A percentile compares a stretch with the other conserved stretches of the same genome.
Conservation (phyloP, 2,888 invertebrate species). For the Tenthredo amoena region DNA sequence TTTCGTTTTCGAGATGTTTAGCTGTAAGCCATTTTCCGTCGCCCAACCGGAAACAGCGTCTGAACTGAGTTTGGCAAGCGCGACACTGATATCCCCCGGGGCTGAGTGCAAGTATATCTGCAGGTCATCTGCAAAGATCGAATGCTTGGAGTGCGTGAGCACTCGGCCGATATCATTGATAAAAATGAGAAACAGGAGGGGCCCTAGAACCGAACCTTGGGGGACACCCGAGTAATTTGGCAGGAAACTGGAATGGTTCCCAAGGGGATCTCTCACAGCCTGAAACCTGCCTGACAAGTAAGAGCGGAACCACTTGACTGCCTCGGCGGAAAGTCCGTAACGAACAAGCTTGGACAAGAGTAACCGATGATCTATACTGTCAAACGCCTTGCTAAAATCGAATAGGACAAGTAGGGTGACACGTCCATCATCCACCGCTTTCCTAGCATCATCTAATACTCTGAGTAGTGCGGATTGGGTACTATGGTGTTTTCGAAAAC, state of each 20-base stretch:
- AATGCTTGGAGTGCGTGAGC: not conserved
- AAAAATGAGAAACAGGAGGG: constrained; percentile 24
- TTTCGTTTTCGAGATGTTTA: not conserved
- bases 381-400: not conserved
- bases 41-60: constrained; percentile 10
- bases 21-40: not conserved
- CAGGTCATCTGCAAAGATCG: constrained; percentile 51
- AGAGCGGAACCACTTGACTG: not conserved
- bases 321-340: not conserved
- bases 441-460: not conserved
- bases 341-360: not conserved
- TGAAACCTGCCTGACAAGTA: not conserved
- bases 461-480: not conserved
- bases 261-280: not conserved
- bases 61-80: not conserved
- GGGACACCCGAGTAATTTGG: not conserved
- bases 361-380: not conserved
- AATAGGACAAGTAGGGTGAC: not conserved
- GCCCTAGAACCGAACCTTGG: not conserved
- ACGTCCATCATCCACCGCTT: not conserved
- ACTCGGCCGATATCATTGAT: constrained; percentile 33
- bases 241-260: not conserved
- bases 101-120: constrained; percentile 37
- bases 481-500: not conserved
- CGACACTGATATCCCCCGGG: not conserved